phyloP scores from a whole-genome alignment of 2,888 invertebrate genomes.

The Teleiodes luculella region DNA sequence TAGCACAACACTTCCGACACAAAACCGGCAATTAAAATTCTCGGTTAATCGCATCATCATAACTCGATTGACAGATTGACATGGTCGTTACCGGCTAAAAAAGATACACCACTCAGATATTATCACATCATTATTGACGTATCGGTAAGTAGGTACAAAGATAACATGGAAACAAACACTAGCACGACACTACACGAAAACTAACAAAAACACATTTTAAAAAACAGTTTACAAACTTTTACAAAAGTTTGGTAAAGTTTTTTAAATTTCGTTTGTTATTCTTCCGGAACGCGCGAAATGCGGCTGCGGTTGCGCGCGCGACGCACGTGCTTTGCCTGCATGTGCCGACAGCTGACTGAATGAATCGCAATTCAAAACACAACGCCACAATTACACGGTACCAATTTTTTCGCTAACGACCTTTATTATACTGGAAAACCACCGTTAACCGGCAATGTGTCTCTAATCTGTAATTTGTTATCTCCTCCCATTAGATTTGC shows the following conservation, averaged over 20 bases:
- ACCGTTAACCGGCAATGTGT: conserved; percentile 35
- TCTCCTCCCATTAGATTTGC: conserved; percentile 31
- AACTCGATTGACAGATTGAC: conserved; percentile 35
- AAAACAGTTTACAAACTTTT: not conserved
- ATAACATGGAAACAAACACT: conserved; percentile 16
- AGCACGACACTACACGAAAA: conserved; percentile 3
- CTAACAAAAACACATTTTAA: conserved; percentile 4
- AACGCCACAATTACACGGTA: conserved; percentile 63
- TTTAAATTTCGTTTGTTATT: conserved; percentile 33
- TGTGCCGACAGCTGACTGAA: conserved; percentile 75
- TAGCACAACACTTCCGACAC: conserved; percentile 34
- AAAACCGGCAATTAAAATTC: conserved; percentile 32
- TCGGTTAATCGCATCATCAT: conserved; percentile 33
- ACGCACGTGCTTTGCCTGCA: conserved; percentile 66
- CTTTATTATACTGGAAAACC: conserved; percentile 35
- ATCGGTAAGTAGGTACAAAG: conserved; percentile 9
- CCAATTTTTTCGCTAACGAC: conserved; percentile 62
- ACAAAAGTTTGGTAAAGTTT: not conserved
- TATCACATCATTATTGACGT: conserved; percentile 32
- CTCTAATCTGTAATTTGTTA: conserved; percentile 5
- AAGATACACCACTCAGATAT: conserved; percentile 28
- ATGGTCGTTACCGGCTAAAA: conserved; percentile 33
- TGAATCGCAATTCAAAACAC: conserved; percentile 66
- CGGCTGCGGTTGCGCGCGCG: conserved; percentile 60
- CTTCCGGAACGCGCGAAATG: conserved; percentile 53